Conservation (phyloP, 2,888 invertebrate species). For the Idaea straminata region DNA sequence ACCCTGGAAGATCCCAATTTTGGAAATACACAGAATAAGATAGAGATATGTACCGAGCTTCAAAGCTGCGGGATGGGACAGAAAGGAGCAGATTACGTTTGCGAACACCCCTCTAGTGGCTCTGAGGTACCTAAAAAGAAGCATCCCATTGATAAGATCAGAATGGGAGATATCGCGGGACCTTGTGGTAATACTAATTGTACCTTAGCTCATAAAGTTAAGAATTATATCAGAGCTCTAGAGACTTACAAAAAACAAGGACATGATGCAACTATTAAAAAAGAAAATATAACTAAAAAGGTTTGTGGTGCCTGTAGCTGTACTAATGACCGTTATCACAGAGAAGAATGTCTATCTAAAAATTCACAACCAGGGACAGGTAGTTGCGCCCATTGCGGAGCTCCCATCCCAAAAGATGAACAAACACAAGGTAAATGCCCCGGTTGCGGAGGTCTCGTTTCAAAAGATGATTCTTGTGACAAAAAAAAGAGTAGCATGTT, state of each 20-base stretch:
- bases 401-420: too few relatives aligned
- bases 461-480: slow-evolving; percentile 55
- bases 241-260: slow-evolving; percentile 59
- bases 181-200: slow-evolving; percentile 72
- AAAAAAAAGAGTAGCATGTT: slow-evolving; percentile 46
- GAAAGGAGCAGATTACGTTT: slow-evolving; percentile 34
- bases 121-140: slow-evolving; percentile 36
- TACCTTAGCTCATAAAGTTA: slow-evolving; percentile 67
- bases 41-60: slow-evolving; percentile 66
- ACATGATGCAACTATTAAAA: slow-evolving; percentile 36
- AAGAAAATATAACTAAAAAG: slow-evolving; percentile 43
- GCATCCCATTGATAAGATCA: slow-evolving; percentile 61
- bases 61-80: slow-evolving; percentile 54
- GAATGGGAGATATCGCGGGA: slow-evolving; percentile 72
- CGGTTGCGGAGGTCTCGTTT: slow-evolving; percentile 49
- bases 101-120: slow-evolving; percentile 33
- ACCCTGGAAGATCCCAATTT: slow-evolving; percentile 67
- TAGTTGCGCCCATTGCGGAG: slow-evolving; percentile 31
- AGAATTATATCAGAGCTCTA: slow-evolving; percentile 60
- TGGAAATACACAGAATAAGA: slow-evolving; percentile 47
- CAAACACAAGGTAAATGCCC: neutral
- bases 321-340: slow-evolving; percentile 66
- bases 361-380: slow-evolving; percentile 21
- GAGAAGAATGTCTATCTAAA: slow-evolving; percentile 54
- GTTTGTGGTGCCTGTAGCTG: slow-evolving; percentile 66